These are phyloP conservation scores for Bubo scandiacus DNA, from an alignment of 2,113 vertebrate genomes.

Conservation along the genomic window DNA sequence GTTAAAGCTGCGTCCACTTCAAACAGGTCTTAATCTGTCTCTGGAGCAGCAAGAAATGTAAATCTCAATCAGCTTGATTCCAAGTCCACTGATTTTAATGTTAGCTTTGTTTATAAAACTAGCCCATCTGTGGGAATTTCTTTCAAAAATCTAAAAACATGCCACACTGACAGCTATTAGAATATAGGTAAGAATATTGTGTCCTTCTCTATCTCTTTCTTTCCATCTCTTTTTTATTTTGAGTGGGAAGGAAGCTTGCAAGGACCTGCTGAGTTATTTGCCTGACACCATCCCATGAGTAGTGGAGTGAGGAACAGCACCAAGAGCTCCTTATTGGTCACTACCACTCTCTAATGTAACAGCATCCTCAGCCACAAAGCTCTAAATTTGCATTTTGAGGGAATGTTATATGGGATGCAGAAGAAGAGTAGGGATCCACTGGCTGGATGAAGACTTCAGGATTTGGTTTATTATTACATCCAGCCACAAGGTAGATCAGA, in stretches of 20 bases:
- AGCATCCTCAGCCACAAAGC: not conserved
- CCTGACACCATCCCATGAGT: not conserved
- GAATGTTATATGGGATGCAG: not conserved
- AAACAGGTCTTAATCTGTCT: not conserved
- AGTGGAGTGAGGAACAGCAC: not conserved
- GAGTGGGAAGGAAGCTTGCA: not conserved
- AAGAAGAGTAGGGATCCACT: not conserved
- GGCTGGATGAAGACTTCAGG: not conserved
- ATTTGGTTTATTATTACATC: not conserved
- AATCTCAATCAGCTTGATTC: not conserved
- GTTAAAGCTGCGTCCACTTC: not conserved
- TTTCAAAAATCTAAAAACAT: not conserved
- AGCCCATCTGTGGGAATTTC: not conserved
- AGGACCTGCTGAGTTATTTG: not conserved
- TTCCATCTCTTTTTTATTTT: not conserved
- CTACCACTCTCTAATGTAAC: no score
- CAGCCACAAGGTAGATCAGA: not conserved
- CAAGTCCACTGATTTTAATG: not conserved
- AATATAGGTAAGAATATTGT: not conserved
- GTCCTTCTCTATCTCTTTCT: not conserved
- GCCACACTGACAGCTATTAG: not conserved
- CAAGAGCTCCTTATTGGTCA: not conserved
- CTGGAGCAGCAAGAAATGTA: not conserved
- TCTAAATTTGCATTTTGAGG: not conserved
- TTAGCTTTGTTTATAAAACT: not conserved